Evolutionary conservation across 2,888 invertebrate species (phyloP), one percentile per base, ranked within the genome.

Genomic region (Melanophora roralis): DNA sequence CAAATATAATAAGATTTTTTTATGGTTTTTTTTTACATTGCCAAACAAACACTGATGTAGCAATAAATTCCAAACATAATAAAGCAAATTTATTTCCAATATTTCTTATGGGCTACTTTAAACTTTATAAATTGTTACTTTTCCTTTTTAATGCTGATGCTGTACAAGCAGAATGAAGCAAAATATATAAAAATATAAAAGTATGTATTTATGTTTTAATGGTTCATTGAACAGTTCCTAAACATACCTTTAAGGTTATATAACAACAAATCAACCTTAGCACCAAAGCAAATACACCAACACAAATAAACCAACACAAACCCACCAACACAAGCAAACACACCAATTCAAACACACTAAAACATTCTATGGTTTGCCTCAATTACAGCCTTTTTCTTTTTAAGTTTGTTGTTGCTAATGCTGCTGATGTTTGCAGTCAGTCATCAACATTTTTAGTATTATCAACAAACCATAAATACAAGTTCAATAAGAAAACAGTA

Each of bases 401-500:
- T 27, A 27, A 27, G 3, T 6, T 27, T 27, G 27, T 6, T 27
- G 6, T 57, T 12, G 19, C 40, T 55, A 16, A 51, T 67, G 32
- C 32, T 49, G 40, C 40, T 49, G 27, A 27, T 27, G 14, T 36
- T 36, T 57, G 27, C 57, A 57, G 40, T 14, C 57, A 73, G 57
- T 65, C 55, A 65, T 64, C 38, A 47, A 32, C 32, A 57, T 8
- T 68, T 67, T 67, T 34, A 16, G 16, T 49, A 64, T 55, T 51
- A 69, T 47, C 72, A 78, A 73, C 67, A 68, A 78, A 68, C 68
- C 62, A 62, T 65, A 74, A 74, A 74, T 74, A 69, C 69, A 74
- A 65, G 51, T 74, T 79, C 64, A 79, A 59, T 32, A 69, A 27
- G 73, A 27, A 51, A 59, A 34, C 49, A 34, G 19, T 12, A 14